Evolutionary conservation across 1,140 invertebrate genomes (phyloP), one percentile per base, ranked within the genome.

Genomic region (Drosophila arawakana): DNA sequence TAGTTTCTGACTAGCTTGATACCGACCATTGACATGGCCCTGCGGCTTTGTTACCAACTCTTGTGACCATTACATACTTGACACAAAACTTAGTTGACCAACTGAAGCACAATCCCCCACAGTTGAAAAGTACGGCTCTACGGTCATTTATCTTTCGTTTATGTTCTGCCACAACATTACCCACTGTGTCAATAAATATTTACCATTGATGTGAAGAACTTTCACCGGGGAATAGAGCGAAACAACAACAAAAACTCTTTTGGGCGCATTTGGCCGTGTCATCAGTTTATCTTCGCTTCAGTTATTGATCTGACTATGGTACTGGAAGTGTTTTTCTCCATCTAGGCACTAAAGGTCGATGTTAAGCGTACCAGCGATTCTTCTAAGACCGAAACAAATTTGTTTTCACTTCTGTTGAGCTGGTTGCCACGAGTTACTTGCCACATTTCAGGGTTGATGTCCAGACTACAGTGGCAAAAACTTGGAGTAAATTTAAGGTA

Each of bases 81-180:
- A 57, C 43, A 66, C 43, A 34, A 74, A 82, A 81, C 55, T 67
- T 75, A 46, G 37, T 30, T 30, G 25, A 6, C 11, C 46, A 66
- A 52, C 60, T 47, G 44, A 41, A 21, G 34, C 18, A 37, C 43
- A 55, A 55, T 52, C 13, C 47, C 44, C 60, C 44, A 47, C 65
- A 54, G 10, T 46, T 34, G 43, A 9, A 35, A 41, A 52, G 10
- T 46, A 3, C 11, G 55, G 57, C 41, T 44, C 30, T 6, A 21
- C 2, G 52, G 67, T 69, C 76, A 80, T 80, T 84, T 84, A 69
- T 80, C 81, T 82, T 76, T 35, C 55, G 52, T 66, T 63, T 70
- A 43, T 65, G 60, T 47, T 35, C 41, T 58, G 61, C 63, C 63
- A 73, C 37, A 47, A 70, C 72, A 74, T 73, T 61, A 63, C 59